These are phyloP conservation scores for Actenoides hombroni DNA, from an alignment of 2,113 vertebrate genomes.

Conservation along the genomic window DNA sequence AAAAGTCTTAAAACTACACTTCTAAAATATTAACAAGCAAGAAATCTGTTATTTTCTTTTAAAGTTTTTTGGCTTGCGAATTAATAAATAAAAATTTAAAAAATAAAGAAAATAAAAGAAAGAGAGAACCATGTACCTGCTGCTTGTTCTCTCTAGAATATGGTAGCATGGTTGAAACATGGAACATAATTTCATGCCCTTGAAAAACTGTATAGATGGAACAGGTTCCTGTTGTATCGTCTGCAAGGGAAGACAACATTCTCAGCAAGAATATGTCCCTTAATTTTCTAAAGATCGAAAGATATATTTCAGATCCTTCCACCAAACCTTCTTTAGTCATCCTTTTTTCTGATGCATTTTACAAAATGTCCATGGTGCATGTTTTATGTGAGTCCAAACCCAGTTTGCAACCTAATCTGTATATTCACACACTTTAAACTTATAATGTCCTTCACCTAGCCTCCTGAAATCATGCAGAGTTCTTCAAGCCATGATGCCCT, in stretches of 20 bases:
- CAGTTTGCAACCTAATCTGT: neutral
- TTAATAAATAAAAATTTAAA: neutral
- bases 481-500: neutral
- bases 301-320: neutral
- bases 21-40: neutral
- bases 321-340: neutral
- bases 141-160: constrained; percentile 99
- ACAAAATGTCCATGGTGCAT: neutral
- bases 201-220: constrained; percentile 97
- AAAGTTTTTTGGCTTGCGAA: neutral
- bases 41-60: neutral
- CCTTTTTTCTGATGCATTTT: neutral
- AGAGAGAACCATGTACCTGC: constrained; percentile 78
- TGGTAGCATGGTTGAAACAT: constrained; percentile 96
- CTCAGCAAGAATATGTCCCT: neutral
- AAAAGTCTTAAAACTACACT: neutral
- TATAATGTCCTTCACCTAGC: neutral
- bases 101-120: neutral
- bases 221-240: constrained; percentile 93
- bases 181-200: constrained; percentile 98
- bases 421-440: neutral
- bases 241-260: constrained; percentile 71
- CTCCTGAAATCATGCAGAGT: neutral
- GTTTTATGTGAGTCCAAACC: neutral
- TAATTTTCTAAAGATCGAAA: neutral